These are phyloP conservation scores for Cricetomys ansorgei DNA, from an alignment of 2,113 vertebrate species.

Conservation along the genomic window DNA sequence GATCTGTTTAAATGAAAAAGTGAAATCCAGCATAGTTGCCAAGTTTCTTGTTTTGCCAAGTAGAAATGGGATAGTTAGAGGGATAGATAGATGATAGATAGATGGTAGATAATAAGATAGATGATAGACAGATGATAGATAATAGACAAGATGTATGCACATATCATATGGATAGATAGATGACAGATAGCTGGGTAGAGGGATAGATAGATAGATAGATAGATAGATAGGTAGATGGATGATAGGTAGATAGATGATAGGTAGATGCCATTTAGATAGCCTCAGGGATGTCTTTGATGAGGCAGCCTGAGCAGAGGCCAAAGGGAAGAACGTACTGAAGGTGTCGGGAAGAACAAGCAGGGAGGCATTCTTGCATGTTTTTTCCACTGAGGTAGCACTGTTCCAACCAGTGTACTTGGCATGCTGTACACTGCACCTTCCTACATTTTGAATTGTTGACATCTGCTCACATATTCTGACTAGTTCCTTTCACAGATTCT, in stretches of 20 bases:
- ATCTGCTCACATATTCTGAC: slow-evolving; percentile 21
- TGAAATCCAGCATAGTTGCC: not conserved
- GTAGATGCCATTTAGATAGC: not conserved
- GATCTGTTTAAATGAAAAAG: not conserved
- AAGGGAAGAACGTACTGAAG: not conserved
- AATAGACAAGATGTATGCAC: too few relatives aligned
- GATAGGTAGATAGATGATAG: too few relatives aligned
- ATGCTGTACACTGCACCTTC: not conserved
- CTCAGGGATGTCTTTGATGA: not conserved
- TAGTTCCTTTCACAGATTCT: slow-evolving; percentile 20
- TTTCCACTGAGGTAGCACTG: not conserved
- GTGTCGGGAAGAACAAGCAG: accelerated
- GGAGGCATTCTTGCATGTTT: not conserved
- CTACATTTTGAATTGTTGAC: not conserved
- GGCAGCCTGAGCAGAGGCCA: not conserved
- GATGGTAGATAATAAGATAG: not conserved
- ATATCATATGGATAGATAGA: too few relatives aligned
- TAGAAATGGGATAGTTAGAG: too few relatives aligned
- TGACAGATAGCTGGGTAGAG: too few relatives aligned
- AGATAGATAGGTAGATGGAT: too few relatives aligned
- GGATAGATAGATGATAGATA: not conserved
- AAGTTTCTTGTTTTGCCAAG: slow-evolving; percentile 28
- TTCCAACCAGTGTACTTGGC: not conserved
- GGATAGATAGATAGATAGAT: not conserved
- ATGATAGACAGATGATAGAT: too few relatives aligned